Evolutionary conservation across 1,140 invertebrate genomes (phyloP), one percentile per base, ranked within the genome.

Genomic region (Hypothenemus hampei): DNA sequence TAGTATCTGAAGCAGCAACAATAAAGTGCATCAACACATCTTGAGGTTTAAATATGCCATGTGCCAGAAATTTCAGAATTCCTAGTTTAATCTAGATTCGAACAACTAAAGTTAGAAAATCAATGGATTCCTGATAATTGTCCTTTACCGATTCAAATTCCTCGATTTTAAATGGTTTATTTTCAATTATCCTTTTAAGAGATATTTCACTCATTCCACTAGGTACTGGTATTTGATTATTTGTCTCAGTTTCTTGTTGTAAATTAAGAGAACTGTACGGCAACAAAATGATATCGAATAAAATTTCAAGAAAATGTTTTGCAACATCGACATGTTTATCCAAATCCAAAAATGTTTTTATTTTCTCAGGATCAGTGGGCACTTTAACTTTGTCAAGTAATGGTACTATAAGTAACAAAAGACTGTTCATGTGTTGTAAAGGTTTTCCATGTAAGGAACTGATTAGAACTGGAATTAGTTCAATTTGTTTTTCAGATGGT

Each of bases 1-100:
- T 77, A 0, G 91, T 91, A 69, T 96, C 93, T 1, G 91, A 83
- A 6, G 89, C 85, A 10, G 87, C 91, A 8, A 95, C 80, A 11
- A 94, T 83, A 45, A 93, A 75, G 57, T 89, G 85, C 49, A 86
- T 73, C 15, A 92, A 77, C 33, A 88, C 81, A 49, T 91, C 87
- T 10, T 80, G 75, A 58, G 87, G 83, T 11, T 78, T 76, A 58
- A 93, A 87, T 11, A 91, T 77, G 45, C 88, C 88, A 58, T 80
- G 79, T 22, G 80, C 79, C 35, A 95, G 73, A 64, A 94, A 92
- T 63, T 88, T 90, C 2, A 93, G 79, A 52, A 94, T 83, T 37
- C 86, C 85, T 49, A 88, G 67, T 71, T 91, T 92, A 6, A 81
- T 78, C 74, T 83, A 72, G 13, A n/a, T n/a, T n/a, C n/a, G n/a